These are phyloP conservation scores for Myrmecobius fasciatus DNA, from an alignment of 2,113 vertebrate species.

Conservation along the genomic window DNA sequence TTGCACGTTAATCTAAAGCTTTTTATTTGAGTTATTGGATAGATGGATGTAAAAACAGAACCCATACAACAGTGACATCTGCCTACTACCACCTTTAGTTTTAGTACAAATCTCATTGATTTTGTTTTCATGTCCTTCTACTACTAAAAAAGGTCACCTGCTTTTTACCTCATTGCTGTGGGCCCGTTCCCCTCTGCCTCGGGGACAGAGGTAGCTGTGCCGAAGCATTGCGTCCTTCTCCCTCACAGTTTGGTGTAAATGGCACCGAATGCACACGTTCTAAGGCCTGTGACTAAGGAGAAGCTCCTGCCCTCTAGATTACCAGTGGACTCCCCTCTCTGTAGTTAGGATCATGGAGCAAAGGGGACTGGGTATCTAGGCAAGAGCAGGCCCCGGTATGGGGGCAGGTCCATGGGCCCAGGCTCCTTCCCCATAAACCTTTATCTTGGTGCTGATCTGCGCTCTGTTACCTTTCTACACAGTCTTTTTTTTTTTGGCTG, in stretches of 20 bases:
- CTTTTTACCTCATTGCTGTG: background rate
- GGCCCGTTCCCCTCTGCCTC: too few relatives aligned
- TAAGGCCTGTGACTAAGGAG: too few relatives aligned
- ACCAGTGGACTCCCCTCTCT: too few relatives aligned
- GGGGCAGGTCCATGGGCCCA: too few relatives aligned
- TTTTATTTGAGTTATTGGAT: background rate
- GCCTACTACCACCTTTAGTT: background rate
- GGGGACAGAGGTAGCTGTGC: background rate
- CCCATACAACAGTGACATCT: background rate
- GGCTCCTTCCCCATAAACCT: too few relatives aligned
- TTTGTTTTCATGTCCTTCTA: background rate
- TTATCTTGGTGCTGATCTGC: too few relatives aligned
- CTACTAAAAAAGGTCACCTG: background rate
- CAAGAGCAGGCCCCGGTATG: too few relatives aligned
- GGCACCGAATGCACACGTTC: background rate
- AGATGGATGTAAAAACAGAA: background rate
- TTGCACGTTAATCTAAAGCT: background rate
- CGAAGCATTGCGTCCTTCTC: background rate
- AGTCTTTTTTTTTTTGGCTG: too few relatives aligned
- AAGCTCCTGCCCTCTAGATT: too few relatives aligned
- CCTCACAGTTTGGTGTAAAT: background rate
- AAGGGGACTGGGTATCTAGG: too few relatives aligned
- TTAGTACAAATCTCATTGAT: background rate
- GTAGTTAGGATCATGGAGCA: too few relatives aligned
- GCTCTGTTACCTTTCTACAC: too few relatives aligned